phyloP scores from a whole-genome alignment of 2,888 invertebrate genomes.

The Subacronicta megacephala region DNA sequence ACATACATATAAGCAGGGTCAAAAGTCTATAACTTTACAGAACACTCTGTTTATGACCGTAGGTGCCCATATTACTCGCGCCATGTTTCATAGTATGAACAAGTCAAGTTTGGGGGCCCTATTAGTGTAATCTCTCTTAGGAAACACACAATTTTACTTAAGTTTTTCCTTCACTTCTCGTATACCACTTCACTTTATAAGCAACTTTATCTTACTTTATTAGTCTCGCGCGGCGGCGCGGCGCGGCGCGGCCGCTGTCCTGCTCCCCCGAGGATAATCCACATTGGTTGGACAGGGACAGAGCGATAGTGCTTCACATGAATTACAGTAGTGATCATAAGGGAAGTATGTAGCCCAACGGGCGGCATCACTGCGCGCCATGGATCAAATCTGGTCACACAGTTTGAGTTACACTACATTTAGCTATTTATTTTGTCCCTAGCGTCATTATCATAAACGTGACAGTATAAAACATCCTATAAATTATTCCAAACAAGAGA shows the following conservation, averaged over 20 bases:
- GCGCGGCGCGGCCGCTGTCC: slow-evolving; percentile 30
- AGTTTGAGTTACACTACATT: not conserved
- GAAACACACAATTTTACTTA: slow-evolving; percentile 56
- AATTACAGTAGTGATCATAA: slow-evolving; percentile 36
- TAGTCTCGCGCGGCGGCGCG: slow-evolving; percentile 32
- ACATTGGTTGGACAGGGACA: slow-evolving; percentile 38
- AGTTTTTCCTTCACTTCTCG: slow-evolving; percentile 47
- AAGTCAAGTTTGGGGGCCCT: slow-evolving; percentile 34
- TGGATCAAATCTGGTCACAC: slow-evolving; percentile 4
- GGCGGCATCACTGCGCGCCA: not conserved
- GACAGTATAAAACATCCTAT: slow-evolving; percentile 20
- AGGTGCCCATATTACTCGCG: slow-evolving; percentile 1
- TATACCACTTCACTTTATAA: slow-evolving; percentile 53
- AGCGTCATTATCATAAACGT: slow-evolving; percentile 7
- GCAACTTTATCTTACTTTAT: slow-evolving; percentile 58
- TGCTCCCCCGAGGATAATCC: slow-evolving; percentile 21
- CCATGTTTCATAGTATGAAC: slow-evolving; percentile 17
- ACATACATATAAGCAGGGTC: too few relatives aligned
- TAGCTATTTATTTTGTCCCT: not conserved
- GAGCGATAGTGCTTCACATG: slow-evolving; percentile 41
- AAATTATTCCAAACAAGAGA: slow-evolving; percentile 21
- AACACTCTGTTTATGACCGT: not conserved
- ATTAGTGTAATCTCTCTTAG: slow-evolving; percentile 49
- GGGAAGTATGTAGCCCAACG: slow-evolving; percentile 11
- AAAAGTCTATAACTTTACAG: too few relatives aligned